A percentile compares a stretch with the other conserved stretches of the same genome.
Evolutionary conservation across 2,888 invertebrate species (phyloP).

Genomic region (Lepidocyrtoides sp.): DNA sequence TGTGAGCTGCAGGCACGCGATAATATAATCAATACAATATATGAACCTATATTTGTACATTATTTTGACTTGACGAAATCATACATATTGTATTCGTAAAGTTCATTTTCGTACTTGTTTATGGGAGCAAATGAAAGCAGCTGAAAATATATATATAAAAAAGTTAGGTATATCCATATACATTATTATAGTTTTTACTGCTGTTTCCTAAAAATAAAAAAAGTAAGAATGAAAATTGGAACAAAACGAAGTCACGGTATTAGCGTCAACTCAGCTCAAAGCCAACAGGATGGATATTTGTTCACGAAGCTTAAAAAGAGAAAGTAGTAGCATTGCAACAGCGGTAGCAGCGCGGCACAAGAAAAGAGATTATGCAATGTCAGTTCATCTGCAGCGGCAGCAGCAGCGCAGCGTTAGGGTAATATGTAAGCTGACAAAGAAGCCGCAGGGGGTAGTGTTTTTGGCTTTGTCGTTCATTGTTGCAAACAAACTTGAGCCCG

Average conservation of each 20-base stretch:
- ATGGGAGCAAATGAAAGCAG: not conserved
- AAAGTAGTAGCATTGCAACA: conserved; percentile 20
- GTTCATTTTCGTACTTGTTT: not conserved
- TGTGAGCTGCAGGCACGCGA: conserved; percentile 71
- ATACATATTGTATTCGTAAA: not conserved
- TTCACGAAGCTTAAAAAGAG: not conserved
- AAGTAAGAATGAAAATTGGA: conserved; percentile 26
- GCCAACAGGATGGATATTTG: conserved; percentile 29
- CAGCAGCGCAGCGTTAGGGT: conserved; percentile 35
- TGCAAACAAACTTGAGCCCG: conserved; percentile 10
- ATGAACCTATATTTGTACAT: conserved; percentile 27
- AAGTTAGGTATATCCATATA: too few species aligned
- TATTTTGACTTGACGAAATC: conserved; percentile 37
- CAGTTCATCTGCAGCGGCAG: conserved; percentile 52
- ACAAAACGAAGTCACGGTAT: conserved; percentile 1
- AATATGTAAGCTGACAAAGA: conserved; percentile 61
- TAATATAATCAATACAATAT: conserved; percentile 76
- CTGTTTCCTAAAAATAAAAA: conserved; percentile 26
- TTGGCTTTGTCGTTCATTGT: conserved; percentile 55
- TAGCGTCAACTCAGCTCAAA: conserved; percentile 35
- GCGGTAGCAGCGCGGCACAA: conserved; percentile 25
- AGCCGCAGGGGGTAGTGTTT: conserved; percentile 58
- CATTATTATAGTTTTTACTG: not conserved
- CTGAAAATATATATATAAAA: conserved; percentile 1
- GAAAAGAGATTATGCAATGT: conserved; percentile 58